Percentiles rank a stretch among this genome's conserved stretches.
These are phyloP conservation scores for Pholis gunnellus DNA, from an alignment of 2,113 vertebrate genomes.

Conservation along the genomic window DNA sequence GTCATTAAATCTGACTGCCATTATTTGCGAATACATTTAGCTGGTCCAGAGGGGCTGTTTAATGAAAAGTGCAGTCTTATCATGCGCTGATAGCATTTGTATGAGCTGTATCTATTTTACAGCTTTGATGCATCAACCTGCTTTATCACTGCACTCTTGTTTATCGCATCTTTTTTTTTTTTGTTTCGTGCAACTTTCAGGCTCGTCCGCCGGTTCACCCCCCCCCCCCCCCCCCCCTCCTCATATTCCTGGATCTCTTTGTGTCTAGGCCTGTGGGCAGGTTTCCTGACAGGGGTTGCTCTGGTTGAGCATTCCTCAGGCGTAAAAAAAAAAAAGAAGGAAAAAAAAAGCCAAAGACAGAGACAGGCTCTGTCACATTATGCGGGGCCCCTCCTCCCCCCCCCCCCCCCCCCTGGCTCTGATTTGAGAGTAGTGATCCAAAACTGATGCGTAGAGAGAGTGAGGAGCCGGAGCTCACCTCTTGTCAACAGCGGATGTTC, in stretches of 20 bases:
- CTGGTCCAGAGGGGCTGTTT: constrained; percentile 63
- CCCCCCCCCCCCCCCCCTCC: constrained; percentile 57
- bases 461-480: constrained; percentile 74
- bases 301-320: constrained; percentile 68
- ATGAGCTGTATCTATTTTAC: constrained; percentile 64
- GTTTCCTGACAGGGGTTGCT: constrained; percentile 72
- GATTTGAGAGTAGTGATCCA: constrained; percentile 88
- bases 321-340: constrained; percentile 52
- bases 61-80: constrained; percentile 80
- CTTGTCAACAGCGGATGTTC: constrained; percentile 76
- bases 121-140: constrained; percentile 60
- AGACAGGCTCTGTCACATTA: constrained; percentile 85
- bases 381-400: constrained; percentile 44
- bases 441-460: constrained; percentile 81
- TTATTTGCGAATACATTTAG: constrained; percentile 80
- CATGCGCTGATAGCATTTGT: constrained; percentile 56
- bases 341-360: constrained; percentile 58
- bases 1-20: constrained; percentile 79
- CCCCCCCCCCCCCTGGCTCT: constrained; percentile 68
- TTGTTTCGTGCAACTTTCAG: constrained; percentile 65
- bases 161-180: constrained; percentile 44
- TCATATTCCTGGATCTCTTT: constrained; percentile 68
- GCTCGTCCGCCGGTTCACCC: constrained; percentile 47
- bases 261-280: constrained; percentile 76
- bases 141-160: constrained; percentile 41